Conservation (phyloP, 92 coral and sea anemone species). For the Palythoa grandis region DNA sequence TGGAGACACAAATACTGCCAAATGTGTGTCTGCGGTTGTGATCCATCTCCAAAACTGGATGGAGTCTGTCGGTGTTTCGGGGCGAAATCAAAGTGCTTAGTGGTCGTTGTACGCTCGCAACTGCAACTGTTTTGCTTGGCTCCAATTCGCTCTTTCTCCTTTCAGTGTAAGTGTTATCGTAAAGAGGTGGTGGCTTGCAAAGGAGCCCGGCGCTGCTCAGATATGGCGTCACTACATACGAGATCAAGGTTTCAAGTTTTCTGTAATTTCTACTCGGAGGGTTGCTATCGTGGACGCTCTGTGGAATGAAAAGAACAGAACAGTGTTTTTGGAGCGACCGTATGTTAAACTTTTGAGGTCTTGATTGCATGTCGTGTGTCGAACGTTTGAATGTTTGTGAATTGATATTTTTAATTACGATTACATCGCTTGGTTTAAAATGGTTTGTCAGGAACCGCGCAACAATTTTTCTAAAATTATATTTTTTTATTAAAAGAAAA, state of each 20-base stretch:
- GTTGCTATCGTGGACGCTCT: constrained; percentile 89
- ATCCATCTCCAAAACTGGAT: constrained; percentile 75
- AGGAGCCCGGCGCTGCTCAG: constrained; percentile 83
- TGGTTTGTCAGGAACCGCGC: too few relatives aligned
- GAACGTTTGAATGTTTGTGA: too few relatives aligned
- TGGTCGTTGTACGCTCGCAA: constrained; percentile 47
- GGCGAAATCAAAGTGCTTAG: constrained; percentile 57
- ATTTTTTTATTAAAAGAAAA: too few relatives aligned
- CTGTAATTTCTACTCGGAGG: constrained; percentile 75
- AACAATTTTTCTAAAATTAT: too few relatives aligned
- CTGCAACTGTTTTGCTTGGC: background rate
- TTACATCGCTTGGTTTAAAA: too few relatives aligned
- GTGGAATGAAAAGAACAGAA: background rate
- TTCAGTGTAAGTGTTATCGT: background rate
- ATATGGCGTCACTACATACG: constrained; percentile 84
- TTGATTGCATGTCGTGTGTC: too few relatives aligned
- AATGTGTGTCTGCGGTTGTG: constrained; percentile 22
- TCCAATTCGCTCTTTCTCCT: constrained; percentile 21
- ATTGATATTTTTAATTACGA: too few relatives aligned
- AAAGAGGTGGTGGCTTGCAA: constrained; percentile 49
- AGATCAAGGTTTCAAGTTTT: constrained; percentile 83
- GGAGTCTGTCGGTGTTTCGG: constrained; percentile 61
- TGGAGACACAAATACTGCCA: background rate
- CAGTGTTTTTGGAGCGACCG: too few relatives aligned
- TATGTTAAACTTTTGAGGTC: too few relatives aligned